These are phyloP conservation scores for Spilosoma lubricipeda DNA, from an alignment of 2,888 invertebrate species.

Conservation along the genomic window DNA sequence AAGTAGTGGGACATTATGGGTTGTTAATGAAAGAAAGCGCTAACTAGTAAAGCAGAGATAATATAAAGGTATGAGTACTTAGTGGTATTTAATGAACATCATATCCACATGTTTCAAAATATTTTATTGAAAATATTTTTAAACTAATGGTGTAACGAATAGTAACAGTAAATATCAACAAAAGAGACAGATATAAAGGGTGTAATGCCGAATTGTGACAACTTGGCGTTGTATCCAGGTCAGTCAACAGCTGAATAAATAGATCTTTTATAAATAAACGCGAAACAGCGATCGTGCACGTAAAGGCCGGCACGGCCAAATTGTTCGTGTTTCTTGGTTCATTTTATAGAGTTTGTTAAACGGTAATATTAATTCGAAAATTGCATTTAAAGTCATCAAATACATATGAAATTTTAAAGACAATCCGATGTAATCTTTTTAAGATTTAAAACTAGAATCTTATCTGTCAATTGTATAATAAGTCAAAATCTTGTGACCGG, in stretches of 20 bases:
- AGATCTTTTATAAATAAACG: constrained; percentile 81
- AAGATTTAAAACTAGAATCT: background rate
- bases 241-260: constrained; percentile 81
- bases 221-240: constrained; percentile 78
- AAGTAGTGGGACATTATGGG: too few species aligned
- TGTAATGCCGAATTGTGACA: constrained; percentile 56
- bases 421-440: background rate
- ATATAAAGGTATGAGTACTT: background rate
- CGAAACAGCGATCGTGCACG: constrained; percentile 59
- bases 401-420: background rate
- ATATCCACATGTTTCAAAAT: background rate
- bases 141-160: constrained; percentile 12
- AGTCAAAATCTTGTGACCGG: background rate
- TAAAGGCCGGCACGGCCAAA: constrained; percentile 65
- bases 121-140: constrained; percentile 4
- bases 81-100: background rate
- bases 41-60: background rate
- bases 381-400: background rate
- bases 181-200: constrained; percentile 33
- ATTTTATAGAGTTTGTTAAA: constrained; percentile 24
- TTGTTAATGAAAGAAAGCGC: too few species aligned
- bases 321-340: constrained; percentile 53
- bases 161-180: constrained; percentile 12
- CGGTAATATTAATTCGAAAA: background rate
- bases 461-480: background rate